Evolutionary conservation across 2,797 vertebrate genomes (phyloP), one percentile per base, ranked within the genome.

Genomic region (Schizopygopsis pylzovi): DNA sequence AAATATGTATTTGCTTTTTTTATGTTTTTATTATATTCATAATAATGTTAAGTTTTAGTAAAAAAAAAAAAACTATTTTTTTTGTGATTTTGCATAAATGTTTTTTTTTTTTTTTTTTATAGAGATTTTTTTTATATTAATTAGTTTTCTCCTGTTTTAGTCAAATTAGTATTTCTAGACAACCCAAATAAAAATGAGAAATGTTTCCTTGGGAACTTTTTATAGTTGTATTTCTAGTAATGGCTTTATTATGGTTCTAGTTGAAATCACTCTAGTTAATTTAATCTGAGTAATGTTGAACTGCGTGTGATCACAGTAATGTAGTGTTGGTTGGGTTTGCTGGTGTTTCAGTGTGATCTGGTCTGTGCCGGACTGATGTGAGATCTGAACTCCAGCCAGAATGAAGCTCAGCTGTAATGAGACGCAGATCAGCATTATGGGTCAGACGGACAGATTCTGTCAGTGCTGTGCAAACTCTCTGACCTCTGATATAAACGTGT

Each of bases 401-500:
- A 65, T 4, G 78, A 79, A 79, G 78, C 41, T 65, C 39, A 59
- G 2, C n/a, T 47, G 16, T 75, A 59, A 82, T 20, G 47, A 83
- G 70, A 83, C 12, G 2, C 71, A 77, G 82, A 67, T 78, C 16
- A 68, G 45, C 16, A 28, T 84, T 39, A 67, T 78, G 61, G n/a
- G 56, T 76, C 72, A 39, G 56, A 49, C 13, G 33, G 43, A 49
- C 41, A 45, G 68, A 83, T 75, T 49, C 37, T 45, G 49, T 82
- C 80, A 71, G 22, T n/a, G 3, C 37, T 4, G 4, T 2, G 10
- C 41, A 83, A 75, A 61, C 81, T 47, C 70, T 63, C 25, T 75
- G 81, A 75, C 81, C 70, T 83, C 41, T 47, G 39, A 59, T 61
- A 72, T 41, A 82, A 82, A 54, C 63, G 25, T 28, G 25, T 28